Evolutionary conservation across 2,113 vertebrate genomes (phyloP).

Genomic region (Mobula hypostoma): DNA sequence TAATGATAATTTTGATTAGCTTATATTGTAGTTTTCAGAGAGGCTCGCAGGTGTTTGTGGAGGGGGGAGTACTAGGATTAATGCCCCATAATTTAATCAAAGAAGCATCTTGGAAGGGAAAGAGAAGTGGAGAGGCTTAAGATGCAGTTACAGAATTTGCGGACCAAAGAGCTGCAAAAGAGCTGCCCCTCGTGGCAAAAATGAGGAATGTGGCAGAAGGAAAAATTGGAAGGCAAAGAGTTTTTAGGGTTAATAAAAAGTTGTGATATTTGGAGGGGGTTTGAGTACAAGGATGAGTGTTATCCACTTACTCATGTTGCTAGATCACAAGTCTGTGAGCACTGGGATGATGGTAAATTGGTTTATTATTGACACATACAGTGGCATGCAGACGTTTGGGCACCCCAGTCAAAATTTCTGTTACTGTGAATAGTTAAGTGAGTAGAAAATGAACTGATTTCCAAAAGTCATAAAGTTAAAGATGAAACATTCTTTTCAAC

Average conservation of each 20-base stretch:
- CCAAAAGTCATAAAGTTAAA: too few species aligned
- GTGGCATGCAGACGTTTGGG: too few species aligned
- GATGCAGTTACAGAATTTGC: background rate
- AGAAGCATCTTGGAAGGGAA: background rate
- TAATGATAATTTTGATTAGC: background rate
- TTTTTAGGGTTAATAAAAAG: background rate
- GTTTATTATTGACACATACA: too few species aligned
- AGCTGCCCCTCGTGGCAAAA: background rate
- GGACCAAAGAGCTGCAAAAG: background rate
- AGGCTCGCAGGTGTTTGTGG: background rate
- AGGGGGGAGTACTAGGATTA: background rate
- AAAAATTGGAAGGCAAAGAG: background rate
- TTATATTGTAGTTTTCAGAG: background rate
- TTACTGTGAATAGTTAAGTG: too few species aligned
- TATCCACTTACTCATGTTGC: background rate
- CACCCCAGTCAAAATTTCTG: too few species aligned
- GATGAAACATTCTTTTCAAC: too few species aligned
- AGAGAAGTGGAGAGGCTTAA: background rate
- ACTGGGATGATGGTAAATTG: background rate
- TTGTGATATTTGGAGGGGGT: background rate
- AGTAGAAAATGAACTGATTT: too few species aligned
- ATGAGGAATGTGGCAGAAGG: background rate
- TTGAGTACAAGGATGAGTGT: background rate
- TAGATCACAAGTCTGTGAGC: background rate
- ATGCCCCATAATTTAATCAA: background rate